phyloP scores from a whole-genome alignment of 2,888 invertebrate genomes.

The Xestia c-nigrum region DNA sequence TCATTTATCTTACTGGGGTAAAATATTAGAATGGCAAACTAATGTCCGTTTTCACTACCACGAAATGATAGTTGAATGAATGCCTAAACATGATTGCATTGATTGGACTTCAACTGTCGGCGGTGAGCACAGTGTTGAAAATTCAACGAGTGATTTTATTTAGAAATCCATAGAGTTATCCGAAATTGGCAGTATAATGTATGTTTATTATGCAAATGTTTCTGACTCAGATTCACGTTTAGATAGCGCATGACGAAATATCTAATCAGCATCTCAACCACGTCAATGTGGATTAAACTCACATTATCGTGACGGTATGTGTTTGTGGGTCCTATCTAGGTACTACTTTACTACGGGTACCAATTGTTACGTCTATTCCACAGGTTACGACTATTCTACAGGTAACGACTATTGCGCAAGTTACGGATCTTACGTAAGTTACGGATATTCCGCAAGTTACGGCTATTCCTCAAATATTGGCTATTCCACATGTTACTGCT shows the following conservation, averaged over 20 bases:
- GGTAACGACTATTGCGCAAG: background rate
- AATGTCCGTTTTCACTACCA: background rate
- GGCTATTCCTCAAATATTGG: too few species aligned
- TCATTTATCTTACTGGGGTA: slow-evolving; percentile 31
- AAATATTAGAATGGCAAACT: background rate
- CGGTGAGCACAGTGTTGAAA: background rate
- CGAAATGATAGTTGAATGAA: background rate
- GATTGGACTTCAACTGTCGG: background rate
- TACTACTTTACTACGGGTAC: background rate
- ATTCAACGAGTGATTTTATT: background rate
- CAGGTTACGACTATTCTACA: background rate
- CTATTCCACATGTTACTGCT: too few species aligned
- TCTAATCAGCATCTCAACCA: slow-evolving; percentile 14
- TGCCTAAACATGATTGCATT: background rate
- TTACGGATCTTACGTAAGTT: background rate
- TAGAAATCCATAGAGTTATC: background rate
- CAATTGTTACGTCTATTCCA: background rate
- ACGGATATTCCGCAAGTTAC: background rate
- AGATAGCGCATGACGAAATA: slow-evolving; percentile 18
- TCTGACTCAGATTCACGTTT: slow-evolving; percentile 20
- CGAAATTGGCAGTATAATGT: background rate
- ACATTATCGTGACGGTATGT: background rate
- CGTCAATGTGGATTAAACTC: slow-evolving; percentile 3
- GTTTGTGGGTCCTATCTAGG: background rate
- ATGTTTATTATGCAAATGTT: slow-evolving; percentile 8